phyloP scores from a whole-genome alignment of 2,113 vertebrate genomes.

The Pelodiscus sinensis region DNA sequence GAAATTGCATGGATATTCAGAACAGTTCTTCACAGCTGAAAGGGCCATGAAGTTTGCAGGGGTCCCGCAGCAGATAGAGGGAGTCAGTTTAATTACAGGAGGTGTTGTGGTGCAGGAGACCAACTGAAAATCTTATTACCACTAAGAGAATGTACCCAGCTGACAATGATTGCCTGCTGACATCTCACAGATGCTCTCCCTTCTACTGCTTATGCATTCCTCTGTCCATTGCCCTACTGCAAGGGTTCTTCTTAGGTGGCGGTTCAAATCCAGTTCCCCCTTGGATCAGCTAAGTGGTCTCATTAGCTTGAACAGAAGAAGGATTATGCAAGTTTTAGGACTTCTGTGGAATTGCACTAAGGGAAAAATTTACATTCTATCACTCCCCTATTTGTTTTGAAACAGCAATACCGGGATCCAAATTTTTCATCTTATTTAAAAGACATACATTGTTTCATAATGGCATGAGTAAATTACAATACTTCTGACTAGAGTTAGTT shows the following conservation, averaged over 20 bases:
- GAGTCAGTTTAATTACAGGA: neutral
- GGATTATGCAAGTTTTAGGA: neutral
- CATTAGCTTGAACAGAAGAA: neutral
- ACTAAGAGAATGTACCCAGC: neutral
- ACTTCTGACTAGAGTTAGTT: neutral
- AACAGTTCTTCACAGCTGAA: neutral
- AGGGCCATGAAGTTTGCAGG: rapidly evolving
- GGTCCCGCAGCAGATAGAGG: neutral
- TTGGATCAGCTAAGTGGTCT: neutral
- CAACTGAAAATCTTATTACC: neutral
- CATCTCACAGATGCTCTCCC: neutral
- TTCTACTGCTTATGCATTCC: neutral
- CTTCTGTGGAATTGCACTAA: neutral
- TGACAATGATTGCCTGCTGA: neutral
- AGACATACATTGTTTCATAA: constrained; percentile 7
- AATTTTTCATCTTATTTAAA: constrained; percentile 15
- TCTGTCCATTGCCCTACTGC: neutral
- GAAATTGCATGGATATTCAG: neutral
- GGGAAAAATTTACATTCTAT: neutral
- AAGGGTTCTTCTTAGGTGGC: neutral
- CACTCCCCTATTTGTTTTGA: neutral
- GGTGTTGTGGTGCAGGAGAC: rapidly evolving
- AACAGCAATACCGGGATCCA: neutral
- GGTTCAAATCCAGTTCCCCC: neutral
- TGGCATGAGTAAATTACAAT: neutral